Conservation (phyloP, 2,888 invertebrate genomes). For the Thymelicus lineola region DNA sequence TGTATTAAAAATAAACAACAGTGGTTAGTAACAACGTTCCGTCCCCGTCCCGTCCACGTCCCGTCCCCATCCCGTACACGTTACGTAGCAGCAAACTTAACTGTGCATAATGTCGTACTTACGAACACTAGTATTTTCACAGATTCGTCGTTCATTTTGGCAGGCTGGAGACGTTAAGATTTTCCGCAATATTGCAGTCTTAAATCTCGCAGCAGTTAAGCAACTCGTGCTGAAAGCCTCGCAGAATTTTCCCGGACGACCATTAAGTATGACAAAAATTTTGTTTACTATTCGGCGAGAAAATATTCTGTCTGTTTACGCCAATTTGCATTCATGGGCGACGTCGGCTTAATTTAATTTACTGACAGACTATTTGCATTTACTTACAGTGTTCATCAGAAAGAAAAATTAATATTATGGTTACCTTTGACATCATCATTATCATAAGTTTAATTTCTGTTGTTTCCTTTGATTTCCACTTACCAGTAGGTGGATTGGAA, state of each 20-base stretch:
- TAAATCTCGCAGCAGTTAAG: constrained; percentile 19
- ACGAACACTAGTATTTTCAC: constrained; percentile 6
- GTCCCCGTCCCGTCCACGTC: no score
- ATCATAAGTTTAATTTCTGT: no score
- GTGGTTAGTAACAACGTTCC: no score
- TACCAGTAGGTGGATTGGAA: no score
- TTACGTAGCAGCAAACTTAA: background rate
- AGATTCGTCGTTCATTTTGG: constrained; percentile 23
- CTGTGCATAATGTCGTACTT: constrained; percentile 12
- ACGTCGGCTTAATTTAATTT: constrained; percentile 12
- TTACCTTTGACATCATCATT: no score
- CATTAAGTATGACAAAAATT: constrained; percentile 11
- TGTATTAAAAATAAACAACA: no score
- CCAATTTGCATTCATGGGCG: constrained; percentile 4
- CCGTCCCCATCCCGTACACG: no score
- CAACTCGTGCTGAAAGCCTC: constrained; percentile 12
- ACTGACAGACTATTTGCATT: constrained; percentile 2
- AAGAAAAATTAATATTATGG: background rate
- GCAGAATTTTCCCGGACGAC: constrained; percentile 8
- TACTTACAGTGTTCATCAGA: background rate
- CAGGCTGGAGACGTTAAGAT: constrained; percentile 25
- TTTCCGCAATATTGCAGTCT: constrained; percentile 30
- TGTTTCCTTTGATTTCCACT: no score
- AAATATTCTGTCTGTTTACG: constrained; percentile 2
- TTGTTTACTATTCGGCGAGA: constrained; percentile 12